These are phyloP conservation scores for Sitodiplosis mosellana DNA, from an alignment of 1,140 invertebrate species.

Conservation along the genomic window DNA sequence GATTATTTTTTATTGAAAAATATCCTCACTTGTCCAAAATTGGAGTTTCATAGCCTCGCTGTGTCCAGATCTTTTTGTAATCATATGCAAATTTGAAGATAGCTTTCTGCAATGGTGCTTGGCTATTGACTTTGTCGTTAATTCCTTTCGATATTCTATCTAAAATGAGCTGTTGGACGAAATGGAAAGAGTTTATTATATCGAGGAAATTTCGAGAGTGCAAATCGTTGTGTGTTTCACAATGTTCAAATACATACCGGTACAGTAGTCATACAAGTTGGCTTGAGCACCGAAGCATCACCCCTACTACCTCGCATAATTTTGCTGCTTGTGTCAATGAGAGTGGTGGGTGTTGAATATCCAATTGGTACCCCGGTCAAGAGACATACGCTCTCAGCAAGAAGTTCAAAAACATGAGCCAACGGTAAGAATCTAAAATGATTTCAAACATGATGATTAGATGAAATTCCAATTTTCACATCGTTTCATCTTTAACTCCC, in stretches of 20 bases:
- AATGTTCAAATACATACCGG: conserved; percentile 63
- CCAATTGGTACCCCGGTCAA: conserved; percentile 83
- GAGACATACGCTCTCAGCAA: conserved; percentile 55
- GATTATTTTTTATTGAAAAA: neutral
- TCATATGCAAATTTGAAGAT: conserved; percentile 82
- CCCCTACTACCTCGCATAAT: conserved; percentile 83
- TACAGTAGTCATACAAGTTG: conserved; percentile 88
- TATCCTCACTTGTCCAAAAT: conserved; percentile 44
- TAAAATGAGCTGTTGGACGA: conserved; percentile 57
- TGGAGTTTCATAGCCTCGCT: conserved; percentile 67
- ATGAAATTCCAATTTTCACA: neutral
- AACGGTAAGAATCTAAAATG: conserved; percentile 77
- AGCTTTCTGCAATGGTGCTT: conserved; percentile 50
- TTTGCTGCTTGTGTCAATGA: conserved; percentile 90
- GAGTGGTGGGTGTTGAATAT: conserved; percentile 86
- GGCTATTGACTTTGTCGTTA: conserved; percentile 71
- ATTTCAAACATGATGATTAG: neutral
- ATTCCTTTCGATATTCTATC: conserved; percentile 92
- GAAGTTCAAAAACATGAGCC: conserved; percentile 92
- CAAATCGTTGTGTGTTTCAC: too few relatives aligned
- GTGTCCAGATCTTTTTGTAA: conserved; percentile 75
- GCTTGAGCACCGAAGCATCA: conserved; percentile 75
- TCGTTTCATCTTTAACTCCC: neutral
- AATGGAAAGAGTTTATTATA: conserved; percentile 6
- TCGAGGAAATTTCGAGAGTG: conserved; percentile 1